These are phyloP conservation scores for Podarcis raffonei DNA, from an alignment of 2,113 vertebrate genomes.

Conservation along the genomic window DNA sequence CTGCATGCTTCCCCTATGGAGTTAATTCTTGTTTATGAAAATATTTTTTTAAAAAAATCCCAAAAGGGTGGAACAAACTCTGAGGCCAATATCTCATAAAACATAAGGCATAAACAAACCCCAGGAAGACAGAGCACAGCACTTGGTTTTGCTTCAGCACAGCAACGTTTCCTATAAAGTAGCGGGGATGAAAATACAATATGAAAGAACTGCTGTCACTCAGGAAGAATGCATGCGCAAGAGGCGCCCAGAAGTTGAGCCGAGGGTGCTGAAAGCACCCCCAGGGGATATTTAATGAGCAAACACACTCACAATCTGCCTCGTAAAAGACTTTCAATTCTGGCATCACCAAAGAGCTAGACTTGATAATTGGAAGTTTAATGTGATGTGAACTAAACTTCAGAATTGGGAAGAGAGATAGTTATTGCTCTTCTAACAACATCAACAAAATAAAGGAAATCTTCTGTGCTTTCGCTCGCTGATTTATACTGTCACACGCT, in stretches of 20 bases:
- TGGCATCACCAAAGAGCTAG: constrained; percentile 35
- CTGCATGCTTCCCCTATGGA: background rate
- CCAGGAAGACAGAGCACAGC: background rate
- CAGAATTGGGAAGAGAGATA: constrained; percentile 13
- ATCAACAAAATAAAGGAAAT: background rate
- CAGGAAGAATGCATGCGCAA: background rate
- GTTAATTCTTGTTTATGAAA: background rate
- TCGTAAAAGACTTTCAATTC: constrained; percentile 23
- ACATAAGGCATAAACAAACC: background rate
- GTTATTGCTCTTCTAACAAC: background rate
- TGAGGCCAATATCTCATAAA: background rate
- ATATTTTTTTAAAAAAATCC: background rate
- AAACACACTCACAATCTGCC: constrained; percentile 36
- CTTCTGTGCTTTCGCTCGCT: constrained; percentile 6
- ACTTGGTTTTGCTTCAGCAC: background rate
- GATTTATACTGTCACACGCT: background rate
- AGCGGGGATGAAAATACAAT: background rate
- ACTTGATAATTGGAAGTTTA: constrained; percentile 41
- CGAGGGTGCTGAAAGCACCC: constrained; percentile 40
- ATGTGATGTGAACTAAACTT: constrained; percentile 49
- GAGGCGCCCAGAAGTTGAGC: constrained; percentile 21
- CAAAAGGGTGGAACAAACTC: background rate
- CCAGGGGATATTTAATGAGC: constrained; percentile 41
- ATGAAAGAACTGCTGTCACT: background rate
- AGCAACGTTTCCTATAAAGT: background rate